A percentile compares a stretch with the other conserved stretches of the same genome.
Evolutionary conservation across 2,113 vertebrate species (phyloP).

Genomic region (Tetrao urogallus): DNA sequence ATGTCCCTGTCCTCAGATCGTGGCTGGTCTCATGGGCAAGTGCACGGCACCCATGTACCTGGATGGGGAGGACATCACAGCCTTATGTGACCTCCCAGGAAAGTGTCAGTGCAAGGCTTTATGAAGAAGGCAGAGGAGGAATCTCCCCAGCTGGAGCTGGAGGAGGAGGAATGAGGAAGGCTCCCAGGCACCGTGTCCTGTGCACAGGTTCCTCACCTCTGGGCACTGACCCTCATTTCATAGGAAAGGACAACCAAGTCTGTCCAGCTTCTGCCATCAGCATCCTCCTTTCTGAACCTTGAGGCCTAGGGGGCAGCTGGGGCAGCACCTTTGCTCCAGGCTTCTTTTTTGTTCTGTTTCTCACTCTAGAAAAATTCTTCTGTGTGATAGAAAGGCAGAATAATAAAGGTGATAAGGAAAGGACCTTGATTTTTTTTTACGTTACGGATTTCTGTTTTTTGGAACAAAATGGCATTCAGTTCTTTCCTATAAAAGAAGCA

Average conservation of each 20-base stretch:
- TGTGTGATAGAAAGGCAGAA: neutral
- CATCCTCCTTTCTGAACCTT: neutral
- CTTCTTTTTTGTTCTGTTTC: neutral
- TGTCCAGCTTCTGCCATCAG: neutral
- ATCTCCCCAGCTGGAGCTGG: neutral
- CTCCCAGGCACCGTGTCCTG: too few relatives aligned
- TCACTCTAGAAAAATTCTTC: neutral
- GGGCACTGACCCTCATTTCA: neutral
- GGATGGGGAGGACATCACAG: rapidly evolving
- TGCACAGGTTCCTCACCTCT: neutral
- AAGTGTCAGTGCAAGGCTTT: rapidly evolving
- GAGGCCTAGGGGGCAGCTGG: neutral
- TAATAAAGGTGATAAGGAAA: neutral
- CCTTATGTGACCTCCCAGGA: rapidly evolving
- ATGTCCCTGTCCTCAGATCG: rapidly evolving
- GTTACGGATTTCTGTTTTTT: rapidly evolving
- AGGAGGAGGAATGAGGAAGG: neutral
- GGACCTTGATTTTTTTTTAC: neutral
- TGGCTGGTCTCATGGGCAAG: rapidly evolving
- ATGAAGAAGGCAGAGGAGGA: neutral
- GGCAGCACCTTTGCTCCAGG: neutral
- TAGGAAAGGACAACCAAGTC: neutral
- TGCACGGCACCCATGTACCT: rapidly evolving
- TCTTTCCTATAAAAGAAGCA: neutral
- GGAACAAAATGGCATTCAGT: neutral